phyloP scores from a whole-genome alignment of 2,113 vertebrate genomes.

The Rhea pennata region DNA sequence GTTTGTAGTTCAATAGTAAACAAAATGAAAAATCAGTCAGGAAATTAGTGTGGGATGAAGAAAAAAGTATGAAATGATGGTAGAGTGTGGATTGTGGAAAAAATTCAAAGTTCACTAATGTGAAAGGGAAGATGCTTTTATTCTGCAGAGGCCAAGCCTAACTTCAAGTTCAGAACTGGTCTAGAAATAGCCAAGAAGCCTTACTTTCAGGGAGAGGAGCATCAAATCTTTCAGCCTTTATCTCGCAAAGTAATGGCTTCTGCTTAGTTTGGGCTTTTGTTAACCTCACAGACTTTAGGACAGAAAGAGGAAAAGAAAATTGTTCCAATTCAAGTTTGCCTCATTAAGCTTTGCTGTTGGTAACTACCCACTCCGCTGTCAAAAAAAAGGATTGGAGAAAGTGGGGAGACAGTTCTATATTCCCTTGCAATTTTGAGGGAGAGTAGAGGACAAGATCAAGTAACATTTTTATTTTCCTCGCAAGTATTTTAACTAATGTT shows the following conservation, averaged over 20 bases:
- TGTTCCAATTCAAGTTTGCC: neutral
- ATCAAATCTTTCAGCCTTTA: neutral
- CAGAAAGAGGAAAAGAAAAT: neutral
- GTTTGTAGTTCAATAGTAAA: constrained; percentile 23
- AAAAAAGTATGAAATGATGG: neutral
- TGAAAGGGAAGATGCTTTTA: neutral
- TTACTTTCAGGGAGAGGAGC: neutral
- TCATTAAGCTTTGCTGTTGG: neutral
- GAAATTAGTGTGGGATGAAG: neutral
- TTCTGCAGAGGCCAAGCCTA: neutral
- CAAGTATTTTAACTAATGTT: neutral
- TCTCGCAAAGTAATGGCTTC: neutral
- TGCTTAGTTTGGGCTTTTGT: neutral
- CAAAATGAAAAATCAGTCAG: neutral
- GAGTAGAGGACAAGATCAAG: neutral
- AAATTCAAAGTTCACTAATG: neutral
- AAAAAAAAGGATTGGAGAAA: constrained; percentile 25
- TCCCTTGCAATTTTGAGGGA: neutral
- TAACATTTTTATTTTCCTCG: constrained; percentile 21
- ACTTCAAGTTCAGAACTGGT: neutral
- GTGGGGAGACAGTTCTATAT: neutral
- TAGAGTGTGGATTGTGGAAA: neutral
- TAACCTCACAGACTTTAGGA: neutral
- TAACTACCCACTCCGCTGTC: neutral
- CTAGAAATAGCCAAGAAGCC: neutral